Base-by-base conservation (phyloP, 2,113 vertebrate genomes). In the Verasper variegatus region DNA sequence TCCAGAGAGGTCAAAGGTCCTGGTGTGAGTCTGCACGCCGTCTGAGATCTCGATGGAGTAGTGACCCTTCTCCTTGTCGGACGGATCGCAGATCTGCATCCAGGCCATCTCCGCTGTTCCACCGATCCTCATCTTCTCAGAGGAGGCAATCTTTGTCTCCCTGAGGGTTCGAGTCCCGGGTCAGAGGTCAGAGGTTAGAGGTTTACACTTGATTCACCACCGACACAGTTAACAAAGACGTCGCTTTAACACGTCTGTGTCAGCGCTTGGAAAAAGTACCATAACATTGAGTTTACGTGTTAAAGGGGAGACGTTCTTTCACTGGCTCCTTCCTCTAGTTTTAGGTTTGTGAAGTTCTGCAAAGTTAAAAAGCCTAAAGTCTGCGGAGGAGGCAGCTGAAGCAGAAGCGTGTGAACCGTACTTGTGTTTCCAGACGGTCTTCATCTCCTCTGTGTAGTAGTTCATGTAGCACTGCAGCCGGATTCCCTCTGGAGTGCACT, bases 401-500 rank as follows among this genome's bases (percentile, higher is more conserved):
- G 27, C 6, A 31, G 31, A 7, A 31, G 31, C 5, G 31, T 31
- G 31, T 31, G 13, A 1, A 24, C 14, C 5, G 24, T 89, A 99
- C 98, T 93, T 97, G 87, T 98, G 98, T 66, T 94, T 96, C 98
- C 98, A 99, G 83, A 83, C 91, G 59, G 96, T 95, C 84, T 96
- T 97, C 96, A 99, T 97, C 89, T 99, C 98, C 79, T 99, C 98
- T 0, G 95, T 96, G 90, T 97, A 99, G 81, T 98, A 99, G 74
- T 94, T 99, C 95, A 99, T 91, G 94, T 94, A 96, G 86, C 97
- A 99, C 76, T 98, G 97, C n/a, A 99, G 95, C 63, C 96, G 91
- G 88, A 99, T 98, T 69, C 98, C 98, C 83, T 99, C 97, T 0
- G 96, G 95, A 49, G 97, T 99, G 82, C 97, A 99, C 78, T 97